These are phyloP conservation scores for Leptinotarsa defecta DNA, from an alignment of 1,140 invertebrate genomes.

Conservation along the genomic window DNA sequence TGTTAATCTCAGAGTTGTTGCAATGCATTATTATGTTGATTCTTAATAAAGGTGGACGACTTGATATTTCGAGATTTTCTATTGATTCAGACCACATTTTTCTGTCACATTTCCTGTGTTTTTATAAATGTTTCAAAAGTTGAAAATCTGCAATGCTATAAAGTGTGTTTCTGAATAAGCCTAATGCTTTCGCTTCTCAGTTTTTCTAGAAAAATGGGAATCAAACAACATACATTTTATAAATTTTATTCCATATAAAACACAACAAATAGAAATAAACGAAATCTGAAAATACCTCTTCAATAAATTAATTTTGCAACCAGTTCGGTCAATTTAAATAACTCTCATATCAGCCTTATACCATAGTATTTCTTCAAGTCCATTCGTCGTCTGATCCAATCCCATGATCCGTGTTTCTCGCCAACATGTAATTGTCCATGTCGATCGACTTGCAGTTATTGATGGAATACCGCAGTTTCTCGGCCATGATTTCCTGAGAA, in stretches of 20 bases:
- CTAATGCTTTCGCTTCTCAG: no score
- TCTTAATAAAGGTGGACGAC: no score
- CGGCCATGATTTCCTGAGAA: constrained; percentile 65
- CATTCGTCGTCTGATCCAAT: constrained; percentile 61
- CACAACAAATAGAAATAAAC: not conserved
- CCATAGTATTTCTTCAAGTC: constrained; percentile 15
- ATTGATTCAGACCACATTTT: no score
- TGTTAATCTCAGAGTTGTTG: no score
- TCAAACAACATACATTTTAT: not conserved
- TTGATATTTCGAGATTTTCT: no score
- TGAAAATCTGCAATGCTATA: no score
- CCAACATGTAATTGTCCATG: constrained; percentile 76
- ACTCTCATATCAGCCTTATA: constrained; percentile 35
- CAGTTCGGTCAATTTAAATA: not conserved
- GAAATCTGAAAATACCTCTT: not conserved
- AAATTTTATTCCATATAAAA: not conserved
- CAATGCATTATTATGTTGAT: no score
- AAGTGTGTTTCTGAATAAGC: no score
- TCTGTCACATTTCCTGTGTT: no score
- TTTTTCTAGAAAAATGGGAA: no score
- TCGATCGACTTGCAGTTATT: constrained; percentile 74
- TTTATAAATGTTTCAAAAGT: no score
- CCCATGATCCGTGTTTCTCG: constrained; percentile 64
- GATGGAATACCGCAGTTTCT: constrained; percentile 69
- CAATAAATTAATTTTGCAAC: not conserved